Conservation (phyloP, 2,797 vertebrate species). For the Decapterus maruadsi region DNA sequence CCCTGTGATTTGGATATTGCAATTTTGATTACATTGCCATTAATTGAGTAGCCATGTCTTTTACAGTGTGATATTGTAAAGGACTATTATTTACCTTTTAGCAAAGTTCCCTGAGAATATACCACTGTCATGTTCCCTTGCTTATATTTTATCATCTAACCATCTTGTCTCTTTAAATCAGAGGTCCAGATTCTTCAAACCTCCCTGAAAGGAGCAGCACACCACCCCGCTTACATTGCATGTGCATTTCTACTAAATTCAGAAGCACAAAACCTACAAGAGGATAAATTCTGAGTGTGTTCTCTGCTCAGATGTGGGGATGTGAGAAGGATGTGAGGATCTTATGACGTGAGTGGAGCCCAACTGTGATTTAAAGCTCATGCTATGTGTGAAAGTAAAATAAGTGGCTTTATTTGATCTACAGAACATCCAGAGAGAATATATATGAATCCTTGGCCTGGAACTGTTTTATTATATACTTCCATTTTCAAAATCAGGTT, state of each 20-base stretch:
- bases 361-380: constrained; percentile 46
- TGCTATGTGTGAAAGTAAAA: constrained; percentile 18
- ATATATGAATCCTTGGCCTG: neutral
- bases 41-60: too few species aligned
- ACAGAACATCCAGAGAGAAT: constrained; percentile 2
- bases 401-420: constrained; percentile 41
- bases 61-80: too few species aligned
- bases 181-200: neutral
- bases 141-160: neutral
- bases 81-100: too few species aligned
- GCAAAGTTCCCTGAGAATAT: too few species aligned
- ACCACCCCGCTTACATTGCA: constrained; percentile 10
- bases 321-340: constrained; percentile 23
- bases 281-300: constrained; percentile 3
- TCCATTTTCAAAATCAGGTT: constrained; percentile 19
- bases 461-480: constrained; percentile 10
- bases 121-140: too few species aligned
- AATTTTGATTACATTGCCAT: too few species aligned
- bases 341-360: constrained; percentile 9
- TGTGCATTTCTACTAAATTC: constrained; percentile 14
- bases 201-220: neutral
- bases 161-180: neutral
- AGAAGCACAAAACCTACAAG: neutral
- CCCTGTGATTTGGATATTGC: too few species aligned
- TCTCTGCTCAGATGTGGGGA: constrained; percentile 21